Conservation (phyloP, 2,888 invertebrate species). For the Drosophila fungiperda region DNA sequence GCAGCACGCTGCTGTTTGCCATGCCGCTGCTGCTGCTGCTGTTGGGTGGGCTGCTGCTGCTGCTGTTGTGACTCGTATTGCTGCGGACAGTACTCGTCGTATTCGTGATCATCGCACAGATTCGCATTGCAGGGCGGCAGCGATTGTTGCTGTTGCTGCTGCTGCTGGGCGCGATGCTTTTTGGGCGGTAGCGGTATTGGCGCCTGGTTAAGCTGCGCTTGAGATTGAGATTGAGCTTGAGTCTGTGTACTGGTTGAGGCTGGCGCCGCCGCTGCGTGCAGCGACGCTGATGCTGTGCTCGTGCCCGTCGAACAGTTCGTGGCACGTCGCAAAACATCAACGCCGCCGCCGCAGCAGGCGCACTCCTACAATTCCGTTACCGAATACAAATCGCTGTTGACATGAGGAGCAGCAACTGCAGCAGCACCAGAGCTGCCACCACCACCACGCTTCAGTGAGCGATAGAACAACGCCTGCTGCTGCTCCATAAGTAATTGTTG, state of each 20-base stretch:
- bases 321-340: slow-evolving; percentile 84
- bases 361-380: slow-evolving; percentile 89
- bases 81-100: slow-evolving; percentile 84
- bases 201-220: slow-evolving; percentile 53
- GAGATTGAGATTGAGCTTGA: slow-evolving; percentile 40
- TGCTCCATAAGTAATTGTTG: slow-evolving; percentile 65
- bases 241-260: slow-evolving; percentile 65
- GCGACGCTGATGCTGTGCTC: slow-evolving; percentile 77
- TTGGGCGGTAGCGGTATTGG: slow-evolving; percentile 76
- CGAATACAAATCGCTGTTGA: slow-evolving; percentile 88
- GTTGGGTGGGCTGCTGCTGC: slow-evolving; percentile 30
- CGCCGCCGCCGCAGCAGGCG: slow-evolving; percentile 86
- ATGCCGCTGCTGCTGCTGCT: slow-evolving; percentile 44
- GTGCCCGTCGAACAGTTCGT: slow-evolving; percentile 64
- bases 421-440: slow-evolving; percentile 24
- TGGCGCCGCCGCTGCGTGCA: slow-evolving; percentile 78
- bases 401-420: slow-evolving; percentile 80
- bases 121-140: slow-evolving; percentile 74
- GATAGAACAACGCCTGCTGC: slow-evolving; percentile 82
- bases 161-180: slow-evolving; percentile 67
- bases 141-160: slow-evolving; percentile 45
- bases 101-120: slow-evolving; percentile 83
- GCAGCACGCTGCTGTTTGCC: slow-evolving; percentile 78
- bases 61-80: slow-evolving; percentile 34
- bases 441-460: slow-evolving; percentile 85